phyloP scores from a whole-genome alignment of 2,888 invertebrate species.

The Xanthorhoe spadicearia region DNA sequence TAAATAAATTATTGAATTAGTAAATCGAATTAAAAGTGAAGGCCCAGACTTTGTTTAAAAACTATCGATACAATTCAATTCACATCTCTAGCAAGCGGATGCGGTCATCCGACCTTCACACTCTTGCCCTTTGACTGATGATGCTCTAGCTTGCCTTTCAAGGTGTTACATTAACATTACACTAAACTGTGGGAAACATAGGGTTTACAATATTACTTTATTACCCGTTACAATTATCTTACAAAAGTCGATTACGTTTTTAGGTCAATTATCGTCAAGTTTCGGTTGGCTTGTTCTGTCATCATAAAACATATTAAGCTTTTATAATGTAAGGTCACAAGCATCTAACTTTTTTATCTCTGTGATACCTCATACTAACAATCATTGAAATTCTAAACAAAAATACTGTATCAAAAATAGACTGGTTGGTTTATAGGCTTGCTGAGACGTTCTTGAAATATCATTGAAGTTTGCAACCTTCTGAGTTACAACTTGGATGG shows the following conservation, averaged over 20 bases:
- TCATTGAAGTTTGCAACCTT: too few species aligned
- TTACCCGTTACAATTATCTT: neutral
- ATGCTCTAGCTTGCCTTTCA: constrained; percentile 47
- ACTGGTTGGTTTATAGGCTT: too few species aligned
- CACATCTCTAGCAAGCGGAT: constrained; percentile 56
- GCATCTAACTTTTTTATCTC: too few species aligned
- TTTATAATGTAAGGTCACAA: too few species aligned
- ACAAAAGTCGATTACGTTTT: neutral
- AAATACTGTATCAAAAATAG: too few species aligned
- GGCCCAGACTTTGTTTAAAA: neutral
- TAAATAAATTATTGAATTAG: too few species aligned
- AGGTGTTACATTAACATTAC: constrained; percentile 38
- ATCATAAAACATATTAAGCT: too few species aligned
- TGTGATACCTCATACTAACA: too few species aligned
- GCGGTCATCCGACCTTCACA: constrained; percentile 73
- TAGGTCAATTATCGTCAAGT: neutral
- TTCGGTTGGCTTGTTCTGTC: neutral
- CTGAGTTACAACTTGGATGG: too few species aligned
- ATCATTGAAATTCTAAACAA: too few species aligned
- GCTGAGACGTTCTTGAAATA: too few species aligned
- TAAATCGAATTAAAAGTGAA: too few species aligned
- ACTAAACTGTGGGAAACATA: constrained; percentile 36
- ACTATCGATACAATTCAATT: neutral
- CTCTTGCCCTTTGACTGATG: constrained; percentile 67
- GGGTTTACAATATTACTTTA: constrained; percentile 9